These are phyloP conservation scores for Trichoplusia ni DNA, from an alignment of 1,140 invertebrate genomes.

Conservation along the genomic window DNA sequence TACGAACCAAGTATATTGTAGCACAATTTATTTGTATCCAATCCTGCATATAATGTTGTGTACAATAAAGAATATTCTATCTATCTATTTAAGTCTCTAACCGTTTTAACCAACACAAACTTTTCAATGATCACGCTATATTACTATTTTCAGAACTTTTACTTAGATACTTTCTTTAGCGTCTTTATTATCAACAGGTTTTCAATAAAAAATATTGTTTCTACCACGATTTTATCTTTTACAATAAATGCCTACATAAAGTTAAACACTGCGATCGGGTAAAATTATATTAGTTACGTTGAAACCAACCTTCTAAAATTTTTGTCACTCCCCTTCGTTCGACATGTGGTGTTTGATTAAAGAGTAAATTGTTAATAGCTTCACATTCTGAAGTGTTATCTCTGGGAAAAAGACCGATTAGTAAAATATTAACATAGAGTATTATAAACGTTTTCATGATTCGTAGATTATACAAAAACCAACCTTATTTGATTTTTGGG, in stretches of 20 bases:
- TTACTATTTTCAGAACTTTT: no score
- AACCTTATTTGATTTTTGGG: constrained; percentile 4
- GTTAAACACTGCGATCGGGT: background rate
- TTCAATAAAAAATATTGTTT: background rate
- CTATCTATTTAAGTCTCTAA: no score
- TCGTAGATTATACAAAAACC: background rate
- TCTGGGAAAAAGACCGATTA: constrained; percentile 35
- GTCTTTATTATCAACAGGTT: no score
- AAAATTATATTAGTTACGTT: background rate
- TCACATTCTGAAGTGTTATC: constrained; percentile 48
- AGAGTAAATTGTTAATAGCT: constrained; percentile 60
- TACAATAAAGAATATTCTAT: no score
- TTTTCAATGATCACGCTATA: no score
- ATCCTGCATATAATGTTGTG: no score
- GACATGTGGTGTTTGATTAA: constrained; percentile 51
- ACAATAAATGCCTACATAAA: no score
- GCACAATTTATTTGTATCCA: no score
- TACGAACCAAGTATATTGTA: no score
- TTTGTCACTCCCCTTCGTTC: constrained; percentile 40
- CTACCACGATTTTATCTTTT: no score
- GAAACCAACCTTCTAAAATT: constrained; percentile 31
- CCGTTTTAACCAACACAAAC: no score
- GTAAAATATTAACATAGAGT: background rate
- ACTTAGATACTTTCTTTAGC: no score
- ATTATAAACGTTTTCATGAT: background rate